Evolutionary conservation across 2,888 invertebrate genomes (phyloP).

Genomic region (Caenorhabditis sp.): DNA sequence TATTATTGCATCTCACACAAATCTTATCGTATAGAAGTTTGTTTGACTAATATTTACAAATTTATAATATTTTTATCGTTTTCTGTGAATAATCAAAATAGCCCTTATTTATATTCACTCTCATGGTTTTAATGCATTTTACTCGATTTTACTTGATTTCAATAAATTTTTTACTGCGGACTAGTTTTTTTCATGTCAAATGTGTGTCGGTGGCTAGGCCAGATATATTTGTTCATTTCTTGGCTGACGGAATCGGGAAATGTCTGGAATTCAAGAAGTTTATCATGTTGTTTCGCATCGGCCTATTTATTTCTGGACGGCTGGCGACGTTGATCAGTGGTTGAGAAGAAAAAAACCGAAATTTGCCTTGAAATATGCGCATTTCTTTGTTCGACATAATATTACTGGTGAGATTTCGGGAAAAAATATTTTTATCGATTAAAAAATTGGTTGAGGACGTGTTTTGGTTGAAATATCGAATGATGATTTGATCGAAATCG

Average conservation of each 20-base stretch:
- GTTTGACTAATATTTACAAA: no score
- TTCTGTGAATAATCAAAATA: no score
- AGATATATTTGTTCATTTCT: slow-evolving; percentile 1
- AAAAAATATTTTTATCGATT: not conserved
- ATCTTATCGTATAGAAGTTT: no score
- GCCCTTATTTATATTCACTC: no score
- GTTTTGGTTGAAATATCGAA: slow-evolving; percentile 59
- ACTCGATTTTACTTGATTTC: no score
- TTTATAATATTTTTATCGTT: no score
- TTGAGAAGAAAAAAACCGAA: slow-evolving; percentile 51
- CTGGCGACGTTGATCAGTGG: slow-evolving; percentile 58
- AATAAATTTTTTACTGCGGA: no score
- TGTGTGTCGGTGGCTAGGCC: no score
- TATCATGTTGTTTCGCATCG: slow-evolving; percentile 51
- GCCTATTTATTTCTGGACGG: slow-evolving; percentile 58
- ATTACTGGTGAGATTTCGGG: slow-evolving; percentile 50
- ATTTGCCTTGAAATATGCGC: slow-evolving; percentile 59
- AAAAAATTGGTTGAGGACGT: slow-evolving; percentile 34
- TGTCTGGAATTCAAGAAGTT: slow-evolving; percentile 46
- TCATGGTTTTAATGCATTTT: no score
- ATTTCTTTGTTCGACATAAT: slow-evolving; percentile 54
- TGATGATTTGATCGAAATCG: slow-evolving; percentile 52
- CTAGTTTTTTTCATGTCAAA: no score
- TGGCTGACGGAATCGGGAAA: slow-evolving; percentile 4
- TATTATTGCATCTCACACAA: no score